Evolutionary conservation across 1,140 invertebrate species (phyloP).

Genomic region (Ceratoteleas bidentatus): DNA sequence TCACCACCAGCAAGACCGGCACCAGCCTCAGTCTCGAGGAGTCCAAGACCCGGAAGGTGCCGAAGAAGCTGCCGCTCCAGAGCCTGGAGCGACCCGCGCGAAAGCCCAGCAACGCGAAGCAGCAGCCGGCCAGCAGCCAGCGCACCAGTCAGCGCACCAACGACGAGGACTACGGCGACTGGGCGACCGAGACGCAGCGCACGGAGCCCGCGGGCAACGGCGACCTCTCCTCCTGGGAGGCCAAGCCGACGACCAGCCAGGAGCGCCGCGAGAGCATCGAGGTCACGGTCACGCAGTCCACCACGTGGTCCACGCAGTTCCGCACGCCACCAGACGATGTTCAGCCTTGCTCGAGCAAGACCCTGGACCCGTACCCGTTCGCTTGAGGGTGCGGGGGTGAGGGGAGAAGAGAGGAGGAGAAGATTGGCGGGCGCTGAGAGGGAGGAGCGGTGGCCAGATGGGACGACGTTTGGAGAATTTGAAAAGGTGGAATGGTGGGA

Average conservation of each 20-base stretch:
- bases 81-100: conserved; percentile 70
- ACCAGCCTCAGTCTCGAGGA: conserved; percentile 45
- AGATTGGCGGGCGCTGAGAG: background rate
- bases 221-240: conserved; percentile 71
- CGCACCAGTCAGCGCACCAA: conserved; percentile 46
- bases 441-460: background rate
- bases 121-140: conserved; percentile 17
- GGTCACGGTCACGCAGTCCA: conserved; percentile 68
- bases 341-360: conserved; percentile 84
- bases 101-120: conserved; percentile 50
- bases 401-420: background rate
- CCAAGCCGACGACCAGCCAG: conserved; percentile 68
- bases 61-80: conserved; percentile 74
- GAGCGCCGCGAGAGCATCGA: conserved; percentile 66
- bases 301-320: conserved; percentile 75
- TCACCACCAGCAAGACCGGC: conserved; percentile 61
- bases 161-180: conserved; percentile 56
- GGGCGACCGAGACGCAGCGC: conserved; percentile 50
- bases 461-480: too few species aligned
- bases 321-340: conserved; percentile 81
- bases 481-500: too few species aligned
- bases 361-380: conserved; percentile 80
- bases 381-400: conserved; percentile 67
- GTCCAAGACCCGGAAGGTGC: conserved; percentile 67
- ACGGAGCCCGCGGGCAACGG: conserved; percentile 73